These are phyloP conservation scores for Tauraco erythrolophus DNA, from an alignment of 2,113 vertebrate species.

Conservation along the genomic window DNA sequence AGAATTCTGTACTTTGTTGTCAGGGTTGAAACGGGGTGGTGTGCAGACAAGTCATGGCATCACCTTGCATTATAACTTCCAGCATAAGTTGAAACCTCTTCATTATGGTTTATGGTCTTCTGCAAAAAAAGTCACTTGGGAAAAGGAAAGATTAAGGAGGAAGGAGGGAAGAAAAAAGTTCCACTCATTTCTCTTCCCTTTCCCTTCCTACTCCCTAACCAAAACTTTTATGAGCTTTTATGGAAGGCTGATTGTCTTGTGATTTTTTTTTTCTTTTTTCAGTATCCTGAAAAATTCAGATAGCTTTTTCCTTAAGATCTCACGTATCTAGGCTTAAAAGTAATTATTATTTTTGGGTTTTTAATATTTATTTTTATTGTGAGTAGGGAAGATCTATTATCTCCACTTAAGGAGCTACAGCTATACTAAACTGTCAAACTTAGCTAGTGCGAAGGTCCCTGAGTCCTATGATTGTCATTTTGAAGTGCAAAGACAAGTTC, in stretches of 20 bases:
- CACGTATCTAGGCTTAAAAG: background rate
- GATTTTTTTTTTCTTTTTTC: background rate
- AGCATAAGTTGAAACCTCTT: background rate
- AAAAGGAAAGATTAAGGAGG: background rate
- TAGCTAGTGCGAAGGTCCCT: background rate
- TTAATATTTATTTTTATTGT: background rate
- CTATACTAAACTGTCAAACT: background rate
- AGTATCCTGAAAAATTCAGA: background rate
- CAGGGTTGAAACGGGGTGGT: background rate
- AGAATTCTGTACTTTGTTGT: background rate
- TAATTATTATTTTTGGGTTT: background rate
- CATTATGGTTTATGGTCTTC: background rate
- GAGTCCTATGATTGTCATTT: background rate
- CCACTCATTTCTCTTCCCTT: background rate
- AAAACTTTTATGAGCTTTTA: background rate
- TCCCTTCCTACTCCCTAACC: background rate
- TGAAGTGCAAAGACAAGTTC: background rate
- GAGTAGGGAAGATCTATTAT: background rate
- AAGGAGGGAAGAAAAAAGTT: background rate
- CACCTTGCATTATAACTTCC: background rate
- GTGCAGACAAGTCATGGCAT: accelerated
- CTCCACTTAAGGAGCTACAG: background rate
- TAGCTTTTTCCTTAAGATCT: background rate
- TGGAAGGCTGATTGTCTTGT: background rate
- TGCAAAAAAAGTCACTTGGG: background rate